Conservation (phyloP, 2,888 invertebrate species). For the Ectemnius cavifrons region DNA sequence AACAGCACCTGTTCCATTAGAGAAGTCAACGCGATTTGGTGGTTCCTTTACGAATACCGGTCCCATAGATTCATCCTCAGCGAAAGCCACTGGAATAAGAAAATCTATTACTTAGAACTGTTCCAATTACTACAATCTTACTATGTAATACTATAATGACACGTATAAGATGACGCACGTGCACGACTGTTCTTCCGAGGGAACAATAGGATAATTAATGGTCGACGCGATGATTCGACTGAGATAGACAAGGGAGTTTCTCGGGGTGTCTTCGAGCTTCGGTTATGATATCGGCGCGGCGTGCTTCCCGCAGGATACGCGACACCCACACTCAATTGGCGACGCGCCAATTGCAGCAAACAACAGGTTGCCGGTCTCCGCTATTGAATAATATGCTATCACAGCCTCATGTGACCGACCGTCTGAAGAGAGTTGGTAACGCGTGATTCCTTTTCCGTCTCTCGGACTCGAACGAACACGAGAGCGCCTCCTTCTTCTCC, state of each 20-base stretch:
- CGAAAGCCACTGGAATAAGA: constrained; percentile 64
- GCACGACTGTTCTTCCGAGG: no score
- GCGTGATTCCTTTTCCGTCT: constrained; percentile 64
- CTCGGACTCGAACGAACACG: background rate
- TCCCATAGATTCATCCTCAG: constrained; percentile 89
- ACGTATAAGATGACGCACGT: no score
- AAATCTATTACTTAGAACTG: background rate
- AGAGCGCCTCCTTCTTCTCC: background rate
- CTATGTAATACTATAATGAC: no score
- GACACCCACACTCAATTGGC: constrained; percentile 67
- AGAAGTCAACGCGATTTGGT: constrained; percentile 94
- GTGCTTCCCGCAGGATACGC: constrained; percentile 59
- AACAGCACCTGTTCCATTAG: constrained; percentile 94
- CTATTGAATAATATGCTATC: constrained; percentile 66
- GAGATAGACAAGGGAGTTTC: constrained; percentile 26
- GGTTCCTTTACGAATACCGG: constrained; percentile 96
- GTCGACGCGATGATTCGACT: no score
- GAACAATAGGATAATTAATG: background rate
- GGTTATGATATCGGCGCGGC: constrained; percentile 46
- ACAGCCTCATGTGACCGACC: constrained; percentile 56
- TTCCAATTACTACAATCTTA: no score
- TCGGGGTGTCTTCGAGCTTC: constrained; percentile 51
- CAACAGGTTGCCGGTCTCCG: constrained; percentile 61
- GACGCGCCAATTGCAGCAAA: constrained; percentile 63
- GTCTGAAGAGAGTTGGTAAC: constrained; percentile 47